A percentile compares a stretch with the other conserved stretches of the same genome.
phyloP scores from a whole-genome alignment of 1,140 invertebrate genomes.

The Mycetomoellerius zeteki region DNA sequence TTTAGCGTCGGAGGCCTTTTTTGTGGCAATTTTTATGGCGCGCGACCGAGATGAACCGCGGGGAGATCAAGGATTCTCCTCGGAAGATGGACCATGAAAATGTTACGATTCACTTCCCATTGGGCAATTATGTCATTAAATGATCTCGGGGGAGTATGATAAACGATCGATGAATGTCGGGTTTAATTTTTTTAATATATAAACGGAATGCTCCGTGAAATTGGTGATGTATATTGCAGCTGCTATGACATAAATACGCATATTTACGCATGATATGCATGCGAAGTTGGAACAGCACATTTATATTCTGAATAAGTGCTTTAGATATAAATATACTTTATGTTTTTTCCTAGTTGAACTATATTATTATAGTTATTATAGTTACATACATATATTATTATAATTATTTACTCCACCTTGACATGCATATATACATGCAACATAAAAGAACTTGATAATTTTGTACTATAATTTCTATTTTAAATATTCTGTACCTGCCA shows the following conservation, averaged over 20 bases:
- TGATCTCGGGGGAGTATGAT: constrained; percentile 46
- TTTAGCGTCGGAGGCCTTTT: constrained; percentile 13
- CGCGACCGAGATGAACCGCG: not conserved
- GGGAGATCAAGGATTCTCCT: constrained; percentile 50
- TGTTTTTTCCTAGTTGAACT: not conserved
- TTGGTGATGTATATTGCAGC: constrained; percentile 64
- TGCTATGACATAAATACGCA: constrained; percentile 1
- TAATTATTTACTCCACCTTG: not conserved
- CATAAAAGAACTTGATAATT: not conserved
- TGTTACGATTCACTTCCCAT: constrained; percentile 64
- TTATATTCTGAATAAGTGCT: constrained; percentile 4
- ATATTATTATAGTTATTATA: constrained; percentile 5
- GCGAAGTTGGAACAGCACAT: not conserved
- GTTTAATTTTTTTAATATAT: constrained; percentile 53
- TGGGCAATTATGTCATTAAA: constrained; percentile 69
- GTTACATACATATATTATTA: too few relatives aligned
- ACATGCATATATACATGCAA: not conserved
- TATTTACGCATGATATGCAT: constrained; percentile 12
- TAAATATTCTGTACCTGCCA: not conserved
- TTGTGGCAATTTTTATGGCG: constrained; percentile 64
- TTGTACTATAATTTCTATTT: not conserved
- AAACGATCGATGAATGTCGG: constrained; percentile 20
- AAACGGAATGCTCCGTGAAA: constrained; percentile 75
- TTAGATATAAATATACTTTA: constrained; percentile 14
- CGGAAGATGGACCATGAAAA: constrained; percentile 72